phyloP scores from a whole-genome alignment of 2,888 invertebrate genomes.

The Sturmia bella region DNA sequence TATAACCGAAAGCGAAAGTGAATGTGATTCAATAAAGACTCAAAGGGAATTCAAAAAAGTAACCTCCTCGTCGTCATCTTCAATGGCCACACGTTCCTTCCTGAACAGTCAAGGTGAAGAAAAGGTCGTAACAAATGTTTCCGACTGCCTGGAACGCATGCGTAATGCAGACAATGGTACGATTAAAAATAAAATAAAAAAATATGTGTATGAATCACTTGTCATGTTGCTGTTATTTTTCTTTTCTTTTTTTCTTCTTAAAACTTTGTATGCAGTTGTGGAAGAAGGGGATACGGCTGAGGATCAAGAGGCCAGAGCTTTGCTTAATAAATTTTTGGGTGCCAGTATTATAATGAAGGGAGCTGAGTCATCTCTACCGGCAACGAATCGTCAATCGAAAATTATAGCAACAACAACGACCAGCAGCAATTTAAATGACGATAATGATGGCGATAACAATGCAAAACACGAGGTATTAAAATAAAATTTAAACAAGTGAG shows the following conservation, averaged over 20 bases:
- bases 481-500: slow-evolving; percentile 32
- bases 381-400: slow-evolving; percentile 73
- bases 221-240: not conserved
- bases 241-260: slow-evolving; percentile 20
- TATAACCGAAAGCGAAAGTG: slow-evolving; percentile 75
- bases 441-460: slow-evolving; percentile 60
- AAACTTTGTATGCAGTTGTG: slow-evolving; percentile 82
- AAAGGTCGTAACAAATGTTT: slow-evolving; percentile 88
- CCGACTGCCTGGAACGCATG: slow-evolving; percentile 90
- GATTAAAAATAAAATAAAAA: slow-evolving; percentile 24
- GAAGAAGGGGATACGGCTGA: slow-evolving; percentile 86
- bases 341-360: slow-evolving; percentile 91
- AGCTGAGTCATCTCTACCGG: slow-evolving; percentile 84
- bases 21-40: slow-evolving; percentile 73
- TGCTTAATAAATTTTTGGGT: slow-evolving; percentile 92
- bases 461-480: slow-evolving; percentile 78
- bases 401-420: slow-evolving; percentile 71
- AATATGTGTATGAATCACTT: slow-evolving; percentile 11
- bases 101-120: slow-evolving; percentile 85
- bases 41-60: slow-evolving; percentile 71
- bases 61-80: slow-evolving; percentile 71
- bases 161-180: slow-evolving; percentile 88
- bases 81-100: slow-evolving; percentile 84
- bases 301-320: slow-evolving; percentile 88
- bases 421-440: slow-evolving; percentile 66